Conservation (phyloP, 2,113 vertebrate genomes). For the Oncorhynchus mykiss region DNA sequence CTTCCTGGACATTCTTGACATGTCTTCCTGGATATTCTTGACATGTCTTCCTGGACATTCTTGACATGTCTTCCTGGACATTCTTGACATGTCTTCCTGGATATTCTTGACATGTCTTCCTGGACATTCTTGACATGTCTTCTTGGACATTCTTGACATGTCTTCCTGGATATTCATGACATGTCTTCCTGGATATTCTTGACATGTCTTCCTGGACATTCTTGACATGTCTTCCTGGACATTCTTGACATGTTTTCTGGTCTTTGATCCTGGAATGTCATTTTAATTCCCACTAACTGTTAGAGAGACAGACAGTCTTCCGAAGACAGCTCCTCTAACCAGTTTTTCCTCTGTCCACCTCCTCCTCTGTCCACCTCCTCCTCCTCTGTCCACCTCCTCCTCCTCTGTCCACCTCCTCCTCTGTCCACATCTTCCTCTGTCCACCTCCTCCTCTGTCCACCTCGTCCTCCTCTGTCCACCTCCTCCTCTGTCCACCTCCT, state of each 20-base stretch:
- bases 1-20: constrained; percentile 74
- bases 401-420: background rate
- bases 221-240: constrained; percentile 68
- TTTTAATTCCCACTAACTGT: constrained; percentile 92
- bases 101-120: constrained; percentile 76
- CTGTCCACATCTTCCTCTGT: rapidly evolving
- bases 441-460: no score
- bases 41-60: constrained; percentile 73
- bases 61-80: constrained; percentile 68
- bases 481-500: no score
- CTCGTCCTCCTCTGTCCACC: no score
- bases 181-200: constrained; percentile 65
- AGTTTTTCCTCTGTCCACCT: background rate
- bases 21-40: constrained; percentile 58
- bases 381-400: no score
- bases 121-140: constrained; percentile 58
- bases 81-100: constrained; percentile 65
- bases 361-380: no score
- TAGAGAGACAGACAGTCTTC: constrained; percentile 75
- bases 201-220: no score
- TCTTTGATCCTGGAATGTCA: constrained; percentile 80
- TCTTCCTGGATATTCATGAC: constrained; percentile 50
- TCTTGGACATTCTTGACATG: constrained; percentile 75
- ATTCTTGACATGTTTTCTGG: constrained; percentile 77
- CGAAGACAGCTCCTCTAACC: constrained; percentile 72